Evolutionary conservation across 35 echinoderm and acorn worm genomes (phyloP), one percentile per base, ranked within the genome.

Genomic region (Lytechinus pictus): DNA sequence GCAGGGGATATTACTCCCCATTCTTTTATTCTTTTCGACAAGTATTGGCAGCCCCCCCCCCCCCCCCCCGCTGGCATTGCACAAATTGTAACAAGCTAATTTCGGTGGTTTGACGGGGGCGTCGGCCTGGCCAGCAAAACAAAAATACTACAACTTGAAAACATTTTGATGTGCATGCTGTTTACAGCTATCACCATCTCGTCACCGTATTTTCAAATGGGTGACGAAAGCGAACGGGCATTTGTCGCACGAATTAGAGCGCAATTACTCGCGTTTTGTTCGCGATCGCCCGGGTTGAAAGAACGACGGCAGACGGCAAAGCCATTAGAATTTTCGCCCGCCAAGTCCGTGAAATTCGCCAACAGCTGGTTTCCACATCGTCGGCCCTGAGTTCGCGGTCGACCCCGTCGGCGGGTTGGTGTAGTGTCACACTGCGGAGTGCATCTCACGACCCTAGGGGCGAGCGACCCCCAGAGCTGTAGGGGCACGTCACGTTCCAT

Each of bases 351-450:
- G 28, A 90, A 54, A 90, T 21, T 54, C 88, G 16, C 88, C 0
- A 90, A 90, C 88, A 90, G 88, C 88, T 90, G 88, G 88, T 90
- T 90, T 90, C 29, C 52, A 16, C 88, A 90, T 90, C 66, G 66
- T 79, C 66, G 66, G 16, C 66, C 66, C 66, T 79, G 66, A 79
- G 66, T 79, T 79, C 21, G 66, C 66, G 66, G 66, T n/a, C 66
- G 66, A 7, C 16, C 66, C 66, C 66, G n/a, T n/a, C 66, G 66
- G 66, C 12, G 66, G 14, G 66, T n/a, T 79, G 66, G 19, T 79
- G 56, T 79, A 79, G 6, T 12, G 57, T 60, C 57, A 60, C 16
- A 60, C 57, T 16, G 57, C 57, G 66, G 16, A 79, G 16, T 79
- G 4, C 66, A 79, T 14, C 66, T 8, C 66, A 16, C n/a, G 66